Evolutionary conservation across 2,113 vertebrate genomes (phyloP).

Genomic region (Chauna torquata): DNA sequence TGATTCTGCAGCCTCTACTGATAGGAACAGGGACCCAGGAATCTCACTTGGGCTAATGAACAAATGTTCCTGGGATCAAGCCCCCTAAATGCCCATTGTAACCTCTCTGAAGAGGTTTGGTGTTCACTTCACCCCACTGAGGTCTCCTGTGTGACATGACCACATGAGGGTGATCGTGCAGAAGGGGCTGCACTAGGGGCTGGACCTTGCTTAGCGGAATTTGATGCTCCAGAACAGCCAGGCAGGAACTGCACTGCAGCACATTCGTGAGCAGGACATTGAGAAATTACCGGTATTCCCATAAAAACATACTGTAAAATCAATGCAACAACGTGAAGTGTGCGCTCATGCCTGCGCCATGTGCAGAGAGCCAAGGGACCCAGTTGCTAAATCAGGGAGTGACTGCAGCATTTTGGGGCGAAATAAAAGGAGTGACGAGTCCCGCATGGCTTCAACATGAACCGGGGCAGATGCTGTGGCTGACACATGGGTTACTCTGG

Average conservation of each 20-base stretch:
- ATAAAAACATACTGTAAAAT: neutral
- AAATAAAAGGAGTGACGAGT: neutral
- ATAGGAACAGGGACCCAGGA: neutral
- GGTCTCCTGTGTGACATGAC: rapidly evolving
- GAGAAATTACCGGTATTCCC: neutral
- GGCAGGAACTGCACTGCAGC: neutral
- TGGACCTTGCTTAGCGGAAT: neutral
- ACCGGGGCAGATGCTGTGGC: neutral
- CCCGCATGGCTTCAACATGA: rapidly evolving
- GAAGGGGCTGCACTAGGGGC: rapidly evolving
- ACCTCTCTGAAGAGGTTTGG: neutral
- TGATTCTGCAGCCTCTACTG: neutral
- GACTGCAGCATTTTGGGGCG: rapidly evolving
- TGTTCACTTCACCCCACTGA: neutral
- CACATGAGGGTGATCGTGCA: neutral
- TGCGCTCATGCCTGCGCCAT: neutral
- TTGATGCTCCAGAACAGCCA: neutral
- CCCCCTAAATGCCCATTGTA: neutral
- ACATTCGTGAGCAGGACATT: neutral
- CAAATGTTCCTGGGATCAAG: neutral
- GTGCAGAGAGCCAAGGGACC: neutral
- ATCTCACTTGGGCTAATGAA: neutral
- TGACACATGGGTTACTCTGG: neutral
- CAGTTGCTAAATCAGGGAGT: neutral
- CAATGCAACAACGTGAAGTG: neutral